These are phyloP conservation scores for Sciurus carolinensis DNA, from an alignment of 2,797 vertebrate genomes.

Conservation along the genomic window DNA sequence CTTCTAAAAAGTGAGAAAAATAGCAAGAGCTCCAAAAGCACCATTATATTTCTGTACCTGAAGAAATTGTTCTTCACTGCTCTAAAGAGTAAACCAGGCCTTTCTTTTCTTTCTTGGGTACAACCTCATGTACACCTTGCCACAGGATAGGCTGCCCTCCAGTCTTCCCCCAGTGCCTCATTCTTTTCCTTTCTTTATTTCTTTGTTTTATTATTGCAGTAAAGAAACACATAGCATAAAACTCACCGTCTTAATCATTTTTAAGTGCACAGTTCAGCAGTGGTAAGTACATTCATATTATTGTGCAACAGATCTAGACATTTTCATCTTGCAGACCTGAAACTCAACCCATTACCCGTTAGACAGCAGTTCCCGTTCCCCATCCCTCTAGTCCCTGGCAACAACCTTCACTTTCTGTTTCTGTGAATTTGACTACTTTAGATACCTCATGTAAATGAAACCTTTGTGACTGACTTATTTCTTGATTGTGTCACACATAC, in stretches of 20 bases:
- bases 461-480: neutral
- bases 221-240: neutral
- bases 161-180: accelerated
- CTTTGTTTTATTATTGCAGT: neutral
- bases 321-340: neutral
- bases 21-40: neutral
- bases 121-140: neutral
- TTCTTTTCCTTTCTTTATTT: neutral
- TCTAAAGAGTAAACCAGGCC: neutral
- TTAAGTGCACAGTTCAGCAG: neutral
- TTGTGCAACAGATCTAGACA: neutral
- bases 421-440: neutral
- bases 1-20: neutral
- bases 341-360: neutral
- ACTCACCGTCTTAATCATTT: neutral
- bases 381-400: neutral
- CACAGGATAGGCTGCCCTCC: accelerated
- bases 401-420: neutral
- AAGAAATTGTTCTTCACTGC: neutral
- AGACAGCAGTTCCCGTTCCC: neutral
- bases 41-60: neutral
- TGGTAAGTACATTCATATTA: neutral
- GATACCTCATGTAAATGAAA: neutral
- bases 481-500: neutral
- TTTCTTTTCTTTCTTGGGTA: neutral